Base-by-base conservation (phyloP, 2,888 invertebrate genomes). In the Luffia ferchaultella region DNA sequence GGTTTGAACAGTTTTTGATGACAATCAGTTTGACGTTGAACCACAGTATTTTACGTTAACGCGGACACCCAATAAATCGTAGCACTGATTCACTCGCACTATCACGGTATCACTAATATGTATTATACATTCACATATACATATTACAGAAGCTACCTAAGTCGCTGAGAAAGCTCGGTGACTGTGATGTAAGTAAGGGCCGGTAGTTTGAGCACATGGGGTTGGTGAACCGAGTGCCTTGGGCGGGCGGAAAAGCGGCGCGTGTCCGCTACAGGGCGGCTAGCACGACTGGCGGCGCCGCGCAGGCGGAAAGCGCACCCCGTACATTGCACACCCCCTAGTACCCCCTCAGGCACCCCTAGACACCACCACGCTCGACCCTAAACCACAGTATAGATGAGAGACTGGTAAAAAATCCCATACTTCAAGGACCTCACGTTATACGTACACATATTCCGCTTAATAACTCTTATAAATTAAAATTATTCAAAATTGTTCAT, bases 281-380 rank as follows among this genome's bases (percentile, higher is more conserved):
- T 20, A 45, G 52, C 52, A 54, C 52, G 50, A 55, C 60, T 62
- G 62, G 60, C 55, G 48, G 54, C 54, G 54, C 49, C 54, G 54
- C 52, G 54, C 54, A 54, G 54, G 50, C 54, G 52, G 50, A 12
- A 12, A 18, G 16, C 30, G 45, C 40, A 12, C 45, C 20, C 3
- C 44, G 15, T 1, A 16, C 43, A 7, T 16, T 9, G 15, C 43
- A 9, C 16, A 5, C 42, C n/a, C 42, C 12, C 18, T 51, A 30
- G 42, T 2, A 53, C 54, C 67, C 67, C 68, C 65, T 62, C 71
- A 70, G 70, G 71, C 71, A 68, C 70, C n/a, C n/a, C n/a, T n/a
- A n/a, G n/a, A n/a, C n/a, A n/a, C n/a, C n/a, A n/a, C n/a, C n/a
- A n/a, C n/a, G n/a, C n/a, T n/a, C n/a, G n/a, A n/a, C n/a, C n/a